phyloP scores from a whole-genome alignment of 2,888 invertebrate species.

The Hemaris fuciformis region DNA sequence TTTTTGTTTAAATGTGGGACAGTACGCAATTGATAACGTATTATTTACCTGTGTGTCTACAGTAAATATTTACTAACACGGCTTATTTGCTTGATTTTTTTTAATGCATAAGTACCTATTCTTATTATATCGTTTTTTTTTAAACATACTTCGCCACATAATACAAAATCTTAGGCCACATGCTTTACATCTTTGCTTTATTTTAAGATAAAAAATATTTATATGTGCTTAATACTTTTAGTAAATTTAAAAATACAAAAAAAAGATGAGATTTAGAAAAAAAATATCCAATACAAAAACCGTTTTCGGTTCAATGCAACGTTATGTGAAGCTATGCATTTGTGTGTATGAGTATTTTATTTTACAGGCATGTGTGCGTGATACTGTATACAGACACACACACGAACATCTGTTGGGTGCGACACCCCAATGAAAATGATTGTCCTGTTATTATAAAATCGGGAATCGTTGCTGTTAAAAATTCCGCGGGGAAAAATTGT shows the following conservation, averaged over 20 bases:
- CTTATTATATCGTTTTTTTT: no score
- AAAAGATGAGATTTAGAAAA: not conserved
- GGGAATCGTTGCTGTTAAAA: conserved; percentile 28
- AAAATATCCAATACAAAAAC: not conserved
- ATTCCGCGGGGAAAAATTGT: not conserved
- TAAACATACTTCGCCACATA: no score
- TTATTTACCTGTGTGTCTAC: no score
- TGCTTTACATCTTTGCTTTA: no score
- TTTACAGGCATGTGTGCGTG: conserved; percentile 17
- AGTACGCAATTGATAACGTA: no score
- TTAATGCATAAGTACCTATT: no score
- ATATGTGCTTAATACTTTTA: not conserved
- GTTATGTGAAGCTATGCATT: conserved; percentile 20
- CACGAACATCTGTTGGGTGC: conserved; percentile 45
- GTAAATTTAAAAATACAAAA: not conserved
- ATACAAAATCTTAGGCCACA: no score
- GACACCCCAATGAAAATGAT: conserved; percentile 63
- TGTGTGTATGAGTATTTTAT: conserved; percentile 23
- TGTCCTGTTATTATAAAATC: conserved; percentile 34
- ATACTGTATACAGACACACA: conserved; percentile 35
- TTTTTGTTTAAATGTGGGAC: not conserved
- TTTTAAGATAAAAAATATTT: not conserved
- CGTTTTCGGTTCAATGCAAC: conserved; percentile 18
- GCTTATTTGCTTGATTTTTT: no score
- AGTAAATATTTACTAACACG: no score